Conservation (phyloP, 2,797 vertebrate genomes). For the Mus caroli region DNA sequence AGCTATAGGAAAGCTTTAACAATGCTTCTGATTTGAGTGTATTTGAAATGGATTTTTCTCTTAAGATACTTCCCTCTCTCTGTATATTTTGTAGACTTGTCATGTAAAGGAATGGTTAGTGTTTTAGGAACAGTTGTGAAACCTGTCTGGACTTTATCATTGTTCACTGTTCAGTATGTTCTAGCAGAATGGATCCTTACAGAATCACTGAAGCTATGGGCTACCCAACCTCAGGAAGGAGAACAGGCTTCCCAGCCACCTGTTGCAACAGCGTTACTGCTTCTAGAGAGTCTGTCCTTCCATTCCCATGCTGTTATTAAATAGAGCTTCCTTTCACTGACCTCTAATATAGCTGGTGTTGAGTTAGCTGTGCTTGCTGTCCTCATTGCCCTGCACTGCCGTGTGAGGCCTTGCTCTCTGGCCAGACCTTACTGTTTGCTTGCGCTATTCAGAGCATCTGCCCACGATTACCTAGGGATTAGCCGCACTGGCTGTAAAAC, state of each 20-base stretch:
- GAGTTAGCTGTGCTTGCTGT: background rate
- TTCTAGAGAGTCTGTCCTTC: background rate
- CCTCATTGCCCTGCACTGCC: background rate
- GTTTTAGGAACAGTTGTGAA: slow-evolving; percentile 20
- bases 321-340: background rate
- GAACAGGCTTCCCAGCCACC: background rate
- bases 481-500: background rate
- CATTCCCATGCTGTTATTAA: background rate
- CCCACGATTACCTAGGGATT: background rate
- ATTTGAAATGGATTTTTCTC: background rate
- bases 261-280: background rate
- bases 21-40: background rate
- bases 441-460: background rate
- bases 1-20: background rate
- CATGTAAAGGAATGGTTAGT: background rate
- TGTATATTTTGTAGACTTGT: background rate
- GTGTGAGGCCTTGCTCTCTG: background rate
- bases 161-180: background rate
- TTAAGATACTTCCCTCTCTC: background rate
- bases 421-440: background rate
- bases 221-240: background rate
- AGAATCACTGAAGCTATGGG: background rate
- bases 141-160: background rate
- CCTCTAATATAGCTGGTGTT: background rate
- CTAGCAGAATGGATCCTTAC: background rate